Percentiles rank a stretch among this genome's conserved stretches.
These are phyloP conservation scores for Dipodomys spectabilis DNA, from an alignment of 2,113 vertebrate genomes.

Conservation along the genomic window DNA sequence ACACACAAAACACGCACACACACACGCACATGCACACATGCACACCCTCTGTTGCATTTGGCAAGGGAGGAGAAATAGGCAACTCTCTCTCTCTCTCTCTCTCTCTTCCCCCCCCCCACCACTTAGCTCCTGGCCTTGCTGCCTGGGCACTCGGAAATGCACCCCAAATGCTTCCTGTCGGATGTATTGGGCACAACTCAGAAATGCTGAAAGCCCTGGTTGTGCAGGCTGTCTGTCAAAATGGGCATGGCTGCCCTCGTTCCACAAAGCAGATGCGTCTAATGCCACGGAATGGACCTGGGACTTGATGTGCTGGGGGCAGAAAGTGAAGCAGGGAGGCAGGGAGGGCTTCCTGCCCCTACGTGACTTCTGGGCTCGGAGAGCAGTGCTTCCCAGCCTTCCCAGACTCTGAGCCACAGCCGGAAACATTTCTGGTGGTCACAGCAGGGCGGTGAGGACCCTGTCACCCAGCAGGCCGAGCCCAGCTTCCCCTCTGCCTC, in stretches of 20 bases:
- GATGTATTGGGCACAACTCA: fast-evolving
- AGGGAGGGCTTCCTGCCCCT: fast-evolving
- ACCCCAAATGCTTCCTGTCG: fast-evolving
- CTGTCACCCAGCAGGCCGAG: not conserved
- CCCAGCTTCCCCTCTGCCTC: not conserved
- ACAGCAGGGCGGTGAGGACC: fast-evolving
- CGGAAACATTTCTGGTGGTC: not conserved
- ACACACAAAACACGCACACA: too few relatives aligned
- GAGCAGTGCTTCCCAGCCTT: not conserved
- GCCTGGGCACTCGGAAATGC: fast-evolving
- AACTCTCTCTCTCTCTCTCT: too few relatives aligned
- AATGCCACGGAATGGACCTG: fast-evolving
- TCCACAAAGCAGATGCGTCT: not conserved
- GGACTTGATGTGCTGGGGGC: too few relatives aligned
- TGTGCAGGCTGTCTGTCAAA: too few relatives aligned
- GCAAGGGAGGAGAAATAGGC: too few relatives aligned
- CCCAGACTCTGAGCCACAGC: fast-evolving
- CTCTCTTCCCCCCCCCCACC: fast-evolving
- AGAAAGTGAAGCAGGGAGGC: fast-evolving
- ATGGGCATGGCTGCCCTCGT: not conserved
- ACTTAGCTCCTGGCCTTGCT: not conserved
- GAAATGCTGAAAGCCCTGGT: too few relatives aligned
- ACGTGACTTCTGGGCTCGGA: fast-evolving
- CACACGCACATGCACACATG: too few relatives aligned
- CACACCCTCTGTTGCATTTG: too few relatives aligned